Conservation (phyloP, 2,797 vertebrate genomes). For the Pangasius sanitwongsei region DNA sequence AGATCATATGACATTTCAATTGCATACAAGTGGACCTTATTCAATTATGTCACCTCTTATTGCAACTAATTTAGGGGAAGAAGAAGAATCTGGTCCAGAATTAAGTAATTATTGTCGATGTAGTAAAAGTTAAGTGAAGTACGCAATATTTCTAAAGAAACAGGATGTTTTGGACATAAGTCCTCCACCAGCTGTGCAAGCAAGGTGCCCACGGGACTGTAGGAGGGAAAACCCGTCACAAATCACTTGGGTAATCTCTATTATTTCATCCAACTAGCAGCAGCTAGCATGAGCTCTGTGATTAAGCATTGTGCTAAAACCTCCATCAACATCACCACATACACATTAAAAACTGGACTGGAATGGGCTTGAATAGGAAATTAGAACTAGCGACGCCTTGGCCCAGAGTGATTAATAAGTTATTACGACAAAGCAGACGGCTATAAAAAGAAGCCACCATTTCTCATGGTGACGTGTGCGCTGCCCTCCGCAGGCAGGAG, state of each 20-base stretch:
- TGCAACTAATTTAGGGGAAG: neutral
- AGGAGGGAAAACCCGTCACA: neutral
- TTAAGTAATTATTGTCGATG: neutral
- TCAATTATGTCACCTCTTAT: neutral
- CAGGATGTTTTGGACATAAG: neutral
- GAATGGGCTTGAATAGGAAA: neutral
- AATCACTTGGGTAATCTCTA: neutral
- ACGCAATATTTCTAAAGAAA: neutral
- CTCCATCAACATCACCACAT: neutral
- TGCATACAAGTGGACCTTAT: neutral
- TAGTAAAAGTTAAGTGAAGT: neutral
- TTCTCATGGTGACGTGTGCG: slow-evolving; percentile 6
- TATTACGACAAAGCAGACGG: slow-evolving; percentile 32
- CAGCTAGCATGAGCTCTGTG: slow-evolving; percentile 9
- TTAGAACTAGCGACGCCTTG: neutral
- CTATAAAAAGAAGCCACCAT: slow-evolving; percentile 30
- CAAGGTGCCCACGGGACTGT: neutral
- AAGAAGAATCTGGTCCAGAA: neutral
- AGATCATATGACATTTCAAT: too few species aligned
- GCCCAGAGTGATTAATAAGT: slow-evolving; percentile 8
- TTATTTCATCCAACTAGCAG: neutral
- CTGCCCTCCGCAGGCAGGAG: slow-evolving; percentile 1
- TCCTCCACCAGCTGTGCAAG: neutral
- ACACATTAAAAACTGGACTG: neutral
- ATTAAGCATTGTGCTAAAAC: neutral